Conservation (phyloP, 2,797 vertebrate genomes). For the Carapus acus region DNA sequence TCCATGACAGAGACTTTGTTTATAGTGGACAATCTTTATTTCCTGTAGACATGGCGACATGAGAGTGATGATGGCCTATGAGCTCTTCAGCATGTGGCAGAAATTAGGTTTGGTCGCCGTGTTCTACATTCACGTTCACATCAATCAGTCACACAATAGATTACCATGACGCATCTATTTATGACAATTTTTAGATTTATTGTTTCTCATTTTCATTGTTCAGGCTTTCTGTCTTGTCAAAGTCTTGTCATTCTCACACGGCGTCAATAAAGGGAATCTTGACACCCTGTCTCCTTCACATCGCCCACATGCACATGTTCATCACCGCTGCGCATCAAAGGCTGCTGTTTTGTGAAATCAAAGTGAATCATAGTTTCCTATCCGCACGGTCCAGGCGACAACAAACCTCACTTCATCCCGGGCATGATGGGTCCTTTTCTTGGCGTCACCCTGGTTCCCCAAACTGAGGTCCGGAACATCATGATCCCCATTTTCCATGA, state of each 20-base stretch:
- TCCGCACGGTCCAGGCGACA: conserved; percentile 79
- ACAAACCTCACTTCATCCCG: conserved; percentile 98
- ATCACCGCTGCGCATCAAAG: not conserved
- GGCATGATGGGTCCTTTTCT: conserved; percentile 99
- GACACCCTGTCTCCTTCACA: not conserved
- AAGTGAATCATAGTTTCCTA: not conserved
- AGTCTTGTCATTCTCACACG: not conserved
- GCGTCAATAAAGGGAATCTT: not conserved
- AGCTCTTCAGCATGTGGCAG: conserved; percentile 99
- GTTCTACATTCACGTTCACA: conserved; percentile 3
- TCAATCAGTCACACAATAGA: no score
- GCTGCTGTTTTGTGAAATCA: not conserved
- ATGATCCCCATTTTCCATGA: conserved; percentile 99
- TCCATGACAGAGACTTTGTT: no score
- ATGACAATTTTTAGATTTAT: not conserved
- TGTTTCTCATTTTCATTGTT: not conserved
- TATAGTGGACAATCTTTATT: conserved; percentile 16
- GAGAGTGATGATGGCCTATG: conserved; percentile 98
- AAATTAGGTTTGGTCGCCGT: conserved; percentile 81
- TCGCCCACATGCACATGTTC: not conserved
- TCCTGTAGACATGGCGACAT: conserved; percentile 86
- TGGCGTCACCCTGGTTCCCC: conserved; percentile 94
- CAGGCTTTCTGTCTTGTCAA: not conserved
- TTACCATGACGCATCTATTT: not conserved
- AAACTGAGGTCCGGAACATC: conserved; percentile 92